Evolutionary conservation across 2,888 invertebrate species (phyloP), one percentile per base, ranked within the genome.

Genomic region (Stratiomys singularior): DNA sequence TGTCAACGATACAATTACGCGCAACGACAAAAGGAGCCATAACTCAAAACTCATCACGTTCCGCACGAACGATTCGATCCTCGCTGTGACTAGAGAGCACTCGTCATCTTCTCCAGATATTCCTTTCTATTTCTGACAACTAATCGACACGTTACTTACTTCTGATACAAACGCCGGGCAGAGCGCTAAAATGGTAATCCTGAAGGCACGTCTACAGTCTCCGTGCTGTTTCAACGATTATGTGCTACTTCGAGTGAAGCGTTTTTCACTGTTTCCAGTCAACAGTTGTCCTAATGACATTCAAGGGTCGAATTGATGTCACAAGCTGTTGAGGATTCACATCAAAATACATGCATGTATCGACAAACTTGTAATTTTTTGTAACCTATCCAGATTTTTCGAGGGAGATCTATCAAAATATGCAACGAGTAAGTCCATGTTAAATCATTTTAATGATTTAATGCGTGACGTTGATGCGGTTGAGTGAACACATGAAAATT

Each of bases 11-110:
- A 76, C 76, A 63, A 64, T 46, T 64, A 64, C 64, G n/a, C 63
- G 63, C 76, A 46, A 76, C 44, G 63, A 76, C 44, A 77, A 74
- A 78, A 63, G 63, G 21, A 44, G 28, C 63, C 25, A 77, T 77
- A 71, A 77, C 46, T 78, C 74, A 74, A 74, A 78, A 78, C 63
- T 66, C 66, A 47, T 78, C 78, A 78, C 78, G 78, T 74, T 78
- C 52, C 56, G 46, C 77, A 77, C 66, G 77, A 76, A 28, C 37
- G 74, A 60, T n/a, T 63, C 44, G 28, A 3, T 72, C 18, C 3
- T 9, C 25, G 25, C 9, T 23, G 23, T 25, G 13, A 60, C 60
- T 15, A 52, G 4, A 52, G 28, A 1, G 21, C 9, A 37, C 4
- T 66, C 4, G 37, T 44, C 18, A 37, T 66, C 37, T 18, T 63